Evolutionary conservation across 2,113 vertebrate species (phyloP).

Genomic region (Actinemys pallida): DNA sequence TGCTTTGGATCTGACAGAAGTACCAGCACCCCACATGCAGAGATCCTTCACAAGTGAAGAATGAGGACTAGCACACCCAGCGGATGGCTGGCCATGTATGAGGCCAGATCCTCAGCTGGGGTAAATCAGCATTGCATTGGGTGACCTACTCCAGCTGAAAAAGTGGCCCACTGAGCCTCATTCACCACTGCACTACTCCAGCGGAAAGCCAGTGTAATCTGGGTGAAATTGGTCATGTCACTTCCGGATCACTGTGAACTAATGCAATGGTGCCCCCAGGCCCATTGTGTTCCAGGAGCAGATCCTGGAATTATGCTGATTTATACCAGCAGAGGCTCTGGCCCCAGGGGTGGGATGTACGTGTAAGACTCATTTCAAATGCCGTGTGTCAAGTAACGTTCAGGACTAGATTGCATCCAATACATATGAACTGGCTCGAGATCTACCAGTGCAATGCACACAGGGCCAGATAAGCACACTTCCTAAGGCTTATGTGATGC

Average conservation of each 20-base stretch:
- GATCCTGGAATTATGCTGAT: neutral
- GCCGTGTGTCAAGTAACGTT: neutral
- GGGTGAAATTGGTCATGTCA: neutral
- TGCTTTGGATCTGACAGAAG: slow-evolving; percentile 58
- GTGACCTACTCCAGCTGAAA: neutral
- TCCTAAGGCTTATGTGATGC: no score
- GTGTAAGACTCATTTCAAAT: neutral
- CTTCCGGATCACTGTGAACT: neutral
- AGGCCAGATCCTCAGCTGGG: fast-evolving
- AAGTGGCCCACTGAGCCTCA: neutral
- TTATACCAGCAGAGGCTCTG: neutral
- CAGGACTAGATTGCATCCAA: neutral
- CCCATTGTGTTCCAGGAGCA: neutral
- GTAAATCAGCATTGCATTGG: neutral
- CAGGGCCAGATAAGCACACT: no score
- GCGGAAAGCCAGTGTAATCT: neutral
- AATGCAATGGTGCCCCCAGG: neutral
- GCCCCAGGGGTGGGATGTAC: neutral
- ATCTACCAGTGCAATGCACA: no score
- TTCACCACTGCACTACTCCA: neutral
- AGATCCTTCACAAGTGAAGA: fast-evolving
- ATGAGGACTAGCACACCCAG: neutral
- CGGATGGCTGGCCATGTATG: neutral
- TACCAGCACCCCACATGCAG: neutral
- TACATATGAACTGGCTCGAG: no score